Evolutionary conservation across 2,113 vertebrate genomes (phyloP).

Genomic region (Formicarius rufipectus): DNA sequence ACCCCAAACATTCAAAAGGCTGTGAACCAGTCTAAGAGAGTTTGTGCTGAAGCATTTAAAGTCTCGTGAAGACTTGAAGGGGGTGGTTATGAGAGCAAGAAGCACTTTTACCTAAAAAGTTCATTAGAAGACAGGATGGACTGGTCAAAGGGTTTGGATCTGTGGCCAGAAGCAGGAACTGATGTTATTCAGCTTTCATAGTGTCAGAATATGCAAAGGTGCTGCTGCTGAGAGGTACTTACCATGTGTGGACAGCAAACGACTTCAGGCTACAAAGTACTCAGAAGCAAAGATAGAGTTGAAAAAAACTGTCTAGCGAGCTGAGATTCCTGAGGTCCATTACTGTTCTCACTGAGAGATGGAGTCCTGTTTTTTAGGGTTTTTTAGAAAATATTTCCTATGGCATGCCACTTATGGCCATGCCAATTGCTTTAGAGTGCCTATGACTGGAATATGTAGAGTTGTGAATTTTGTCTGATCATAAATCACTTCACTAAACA

Average conservation of each 20-base stretch:
- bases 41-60: background rate
- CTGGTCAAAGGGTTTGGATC: background rate
- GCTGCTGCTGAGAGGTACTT: background rate
- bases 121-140: background rate
- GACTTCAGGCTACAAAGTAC: background rate
- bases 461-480: conserved; percentile 12
- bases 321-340: background rate
- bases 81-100: background rate
- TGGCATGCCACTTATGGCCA: background rate
- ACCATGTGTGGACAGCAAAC: background rate
- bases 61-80: background rate
- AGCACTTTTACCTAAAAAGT: background rate
- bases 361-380: background rate
- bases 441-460: background rate
- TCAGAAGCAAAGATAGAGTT: background rate
- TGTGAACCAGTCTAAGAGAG: background rate
- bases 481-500: background rate
- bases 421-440: background rate
- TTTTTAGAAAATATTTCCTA: background rate
- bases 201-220: background rate
- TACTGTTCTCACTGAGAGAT: background rate
- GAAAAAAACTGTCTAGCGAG: background rate
- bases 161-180: background rate
- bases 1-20: accelerated
- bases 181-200: background rate